Evolutionary conservation across 1,140 invertebrate species (phyloP).

Genomic region (Drosophila athabasca): DNA sequence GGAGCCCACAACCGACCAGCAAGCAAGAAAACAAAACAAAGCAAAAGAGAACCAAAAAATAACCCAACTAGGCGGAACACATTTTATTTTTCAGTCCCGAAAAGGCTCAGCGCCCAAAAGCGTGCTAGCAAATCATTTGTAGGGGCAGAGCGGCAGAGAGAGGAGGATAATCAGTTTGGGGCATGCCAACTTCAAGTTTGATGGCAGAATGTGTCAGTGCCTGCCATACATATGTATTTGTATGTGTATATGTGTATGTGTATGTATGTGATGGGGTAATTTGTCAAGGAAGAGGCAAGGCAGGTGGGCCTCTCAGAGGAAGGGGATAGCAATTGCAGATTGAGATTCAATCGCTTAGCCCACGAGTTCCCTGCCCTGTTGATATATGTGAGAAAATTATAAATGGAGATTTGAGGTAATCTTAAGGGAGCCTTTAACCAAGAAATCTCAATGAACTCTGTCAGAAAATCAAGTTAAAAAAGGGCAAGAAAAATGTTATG

Average conservation of each 20-base stretch:
- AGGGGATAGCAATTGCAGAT: slow-evolving; percentile 12
- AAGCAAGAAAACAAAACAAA: not conserved
- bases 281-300: slow-evolving; percentile 28
- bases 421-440: too few relatives aligned
- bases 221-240: too few relatives aligned
- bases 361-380: not conserved
- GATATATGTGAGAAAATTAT: too few relatives aligned
- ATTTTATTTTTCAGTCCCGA: slow-evolving; percentile 17
- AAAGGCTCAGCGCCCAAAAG: slow-evolving; percentile 51
- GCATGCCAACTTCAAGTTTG: slow-evolving; percentile 38
- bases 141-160: slow-evolving; percentile 8
- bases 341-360: slow-evolving; percentile 16
- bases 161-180: slow-evolving; percentile 4
- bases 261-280: slow-evolving; percentile 38
- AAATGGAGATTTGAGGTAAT: too few relatives aligned
- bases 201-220: slow-evolving; percentile 26
- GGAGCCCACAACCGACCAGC: slow-evolving; percentile 26
- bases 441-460: too few relatives aligned
- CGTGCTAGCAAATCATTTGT: slow-evolving; percentile 58
- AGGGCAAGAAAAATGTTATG: too few relatives aligned
- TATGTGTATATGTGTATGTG: too few relatives aligned
- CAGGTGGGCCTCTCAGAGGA: too few relatives aligned
- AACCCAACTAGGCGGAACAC: slow-evolving; percentile 48
- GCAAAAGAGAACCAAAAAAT: slow-evolving; percentile 3
- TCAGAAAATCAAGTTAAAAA: too few relatives aligned